These are phyloP conservation scores for Camponotus fellah DNA, from an alignment of 2,888 invertebrate species.

Conservation along the genomic window DNA sequence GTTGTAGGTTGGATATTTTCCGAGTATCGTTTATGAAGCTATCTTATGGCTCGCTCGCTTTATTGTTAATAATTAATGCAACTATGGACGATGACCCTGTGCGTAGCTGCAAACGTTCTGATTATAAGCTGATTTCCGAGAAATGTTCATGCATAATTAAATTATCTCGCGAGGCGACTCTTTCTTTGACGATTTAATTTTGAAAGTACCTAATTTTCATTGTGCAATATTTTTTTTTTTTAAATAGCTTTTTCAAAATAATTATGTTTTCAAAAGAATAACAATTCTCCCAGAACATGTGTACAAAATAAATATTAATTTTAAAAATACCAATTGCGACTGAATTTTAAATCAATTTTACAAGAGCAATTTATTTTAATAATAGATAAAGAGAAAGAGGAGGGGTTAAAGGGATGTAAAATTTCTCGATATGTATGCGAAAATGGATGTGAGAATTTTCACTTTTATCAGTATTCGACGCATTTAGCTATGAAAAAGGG, in stretches of 20 bases:
- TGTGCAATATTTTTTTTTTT: not conserved
- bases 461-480: slow-evolving; percentile 36
- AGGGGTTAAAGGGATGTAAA: not conserved
- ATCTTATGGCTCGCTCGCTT: slow-evolving; percentile 34
- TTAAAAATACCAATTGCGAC: not conserved
- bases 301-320: not conserved
- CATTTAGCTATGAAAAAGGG: slow-evolving; percentile 9
- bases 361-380: not conserved
- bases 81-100: slow-evolving; percentile 34
- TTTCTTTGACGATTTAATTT: not conserved
- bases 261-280: not conserved
- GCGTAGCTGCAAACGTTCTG: not conserved
- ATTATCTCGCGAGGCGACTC: not conserved
- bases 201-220: not conserved
- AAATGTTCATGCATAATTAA: not conserved
- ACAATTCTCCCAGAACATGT: no score
- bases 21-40: slow-evolving; percentile 39
- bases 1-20: not conserved
- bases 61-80: slow-evolving; percentile 47
- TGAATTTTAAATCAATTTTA: not conserved
- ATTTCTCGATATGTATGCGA: not conserved
- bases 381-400: not conserved
- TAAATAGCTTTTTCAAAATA: not conserved
- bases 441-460: not conserved
- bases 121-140: slow-evolving; percentile 22